Conservation (phyloP, 1,140 invertebrate species). For the Philotrypesis tridentata region DNA sequence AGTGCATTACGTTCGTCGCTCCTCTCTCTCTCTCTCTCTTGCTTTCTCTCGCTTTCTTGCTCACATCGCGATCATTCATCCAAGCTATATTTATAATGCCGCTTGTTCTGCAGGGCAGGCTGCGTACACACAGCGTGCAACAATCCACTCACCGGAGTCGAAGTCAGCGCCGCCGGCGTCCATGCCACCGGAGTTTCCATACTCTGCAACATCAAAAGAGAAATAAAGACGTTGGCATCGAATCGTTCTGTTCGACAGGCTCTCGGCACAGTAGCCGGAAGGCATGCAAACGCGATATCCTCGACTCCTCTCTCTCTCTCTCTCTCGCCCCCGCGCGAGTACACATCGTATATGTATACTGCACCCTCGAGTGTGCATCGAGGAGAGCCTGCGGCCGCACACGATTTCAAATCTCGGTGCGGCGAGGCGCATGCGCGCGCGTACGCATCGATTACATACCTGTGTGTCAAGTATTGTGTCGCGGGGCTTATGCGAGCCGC, state of each 20-base stretch:
- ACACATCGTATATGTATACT: no score
- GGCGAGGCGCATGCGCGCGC: neutral
- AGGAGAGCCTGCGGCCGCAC: no score
- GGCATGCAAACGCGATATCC: neutral
- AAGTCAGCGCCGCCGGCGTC: slow-evolving; percentile 72
- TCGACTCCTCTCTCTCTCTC: no score
- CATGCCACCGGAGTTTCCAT: slow-evolving; percentile 71
- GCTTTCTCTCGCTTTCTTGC: neutral
- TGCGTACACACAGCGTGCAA: neutral
- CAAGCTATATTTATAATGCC: neutral
- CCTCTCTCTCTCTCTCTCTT: neutral
- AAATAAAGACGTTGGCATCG: slow-evolving; percentile 3
- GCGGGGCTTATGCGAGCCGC: no score
- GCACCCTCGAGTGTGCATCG: no score
- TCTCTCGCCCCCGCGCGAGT: no score
- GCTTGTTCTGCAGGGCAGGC: no score
- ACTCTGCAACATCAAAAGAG: slow-evolving; percentile 66
- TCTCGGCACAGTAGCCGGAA: no score
- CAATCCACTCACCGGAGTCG: slow-evolving; percentile 69
- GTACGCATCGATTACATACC: neutral
- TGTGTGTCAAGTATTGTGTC: neutral
- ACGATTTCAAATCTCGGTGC: neutral
- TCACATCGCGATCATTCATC: neutral
- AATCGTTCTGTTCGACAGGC: neutral
- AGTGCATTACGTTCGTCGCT: neutral